Evolutionary conservation across 2,888 invertebrate species (phyloP).

Genomic region (Eurytoma adleriae): DNA sequence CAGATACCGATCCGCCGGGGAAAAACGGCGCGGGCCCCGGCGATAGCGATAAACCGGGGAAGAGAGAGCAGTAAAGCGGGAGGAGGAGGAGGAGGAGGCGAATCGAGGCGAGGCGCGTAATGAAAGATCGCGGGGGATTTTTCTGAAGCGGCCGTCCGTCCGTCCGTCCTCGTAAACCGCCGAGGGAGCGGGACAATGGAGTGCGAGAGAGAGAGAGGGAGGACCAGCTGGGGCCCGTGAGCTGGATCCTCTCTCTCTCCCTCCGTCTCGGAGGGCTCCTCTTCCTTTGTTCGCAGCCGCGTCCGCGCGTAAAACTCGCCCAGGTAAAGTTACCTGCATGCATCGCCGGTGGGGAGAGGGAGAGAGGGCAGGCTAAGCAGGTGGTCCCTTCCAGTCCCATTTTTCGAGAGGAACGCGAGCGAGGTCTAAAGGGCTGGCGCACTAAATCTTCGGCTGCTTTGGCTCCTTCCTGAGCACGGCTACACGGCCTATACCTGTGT

Average conservation of each 20-base stretch:
- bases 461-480: neutral
- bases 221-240: slow-evolving; percentile 49
- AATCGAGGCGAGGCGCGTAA: slow-evolving; percentile 47
- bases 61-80: neutral
- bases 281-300: slow-evolving; percentile 49
- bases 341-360: neutral
- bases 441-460: slow-evolving; percentile 41
- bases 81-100: neutral
- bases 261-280: slow-evolving; percentile 18
- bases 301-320: slow-evolving; percentile 31
- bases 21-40: slow-evolving; percentile 14
- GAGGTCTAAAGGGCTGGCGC: neutral
- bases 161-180: slow-evolving; percentile 15
- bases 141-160: neutral
- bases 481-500: too few species aligned
- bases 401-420: slow-evolving; percentile 37
- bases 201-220: slow-evolving; percentile 25
- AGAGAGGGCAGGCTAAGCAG: slow-evolving; percentile 43
- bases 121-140: slow-evolving; percentile 47
- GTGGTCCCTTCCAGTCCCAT: slow-evolving; percentile 52
- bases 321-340: slow-evolving; percentile 53
- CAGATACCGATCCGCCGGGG: slow-evolving; percentile 10
- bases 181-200: slow-evolving; percentile 38
- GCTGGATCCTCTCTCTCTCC: neutral
- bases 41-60: slow-evolving; percentile 11